A percentile compares a stretch with the other conserved stretches of the same genome.
Conservation (phyloP, 2,797 vertebrate genomes). For the Masticophis lateralis region DNA sequence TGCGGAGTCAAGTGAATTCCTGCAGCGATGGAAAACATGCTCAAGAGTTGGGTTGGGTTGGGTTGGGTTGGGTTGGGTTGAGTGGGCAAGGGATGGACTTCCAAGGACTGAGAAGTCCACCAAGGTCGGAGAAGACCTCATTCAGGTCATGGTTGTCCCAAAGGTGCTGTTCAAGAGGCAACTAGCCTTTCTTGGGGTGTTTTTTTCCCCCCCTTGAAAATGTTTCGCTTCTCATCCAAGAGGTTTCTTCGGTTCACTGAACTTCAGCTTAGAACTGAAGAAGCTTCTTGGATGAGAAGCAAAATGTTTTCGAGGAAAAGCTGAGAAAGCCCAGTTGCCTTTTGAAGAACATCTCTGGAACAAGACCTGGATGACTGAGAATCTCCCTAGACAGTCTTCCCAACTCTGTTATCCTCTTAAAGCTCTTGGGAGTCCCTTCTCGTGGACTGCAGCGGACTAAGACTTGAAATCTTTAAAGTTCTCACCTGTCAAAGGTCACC, state of each 20-base stretch:
- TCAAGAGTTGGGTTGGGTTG: neutral
- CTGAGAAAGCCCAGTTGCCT: neutral
- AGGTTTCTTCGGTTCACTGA: neutral
- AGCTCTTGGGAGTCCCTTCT: neutral
- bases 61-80: neutral
- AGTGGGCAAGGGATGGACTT: neutral
- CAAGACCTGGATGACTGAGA: neutral
- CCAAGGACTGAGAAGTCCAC: neutral
- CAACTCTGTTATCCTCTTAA: neutral
- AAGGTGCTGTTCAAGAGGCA: neutral
- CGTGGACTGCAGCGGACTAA: neutral
- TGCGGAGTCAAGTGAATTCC: neutral
- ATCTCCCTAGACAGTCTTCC: neutral
- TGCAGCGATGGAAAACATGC: neutral
- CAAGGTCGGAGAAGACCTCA: neutral
- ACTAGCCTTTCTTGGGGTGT: neutral
- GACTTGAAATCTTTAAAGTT: neutral
- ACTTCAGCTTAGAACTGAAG: neutral
- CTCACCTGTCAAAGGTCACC: neutral
- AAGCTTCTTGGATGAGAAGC: neutral
- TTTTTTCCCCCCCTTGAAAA: neutral
- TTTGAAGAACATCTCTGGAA: neutral
- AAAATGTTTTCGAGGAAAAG: neutral
- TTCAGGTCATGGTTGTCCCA: neutral
- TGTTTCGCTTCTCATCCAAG: neutral